Evolutionary conservation across 2,113 vertebrate genomes (phyloP).

Genomic region (Pipa parva): DNA sequence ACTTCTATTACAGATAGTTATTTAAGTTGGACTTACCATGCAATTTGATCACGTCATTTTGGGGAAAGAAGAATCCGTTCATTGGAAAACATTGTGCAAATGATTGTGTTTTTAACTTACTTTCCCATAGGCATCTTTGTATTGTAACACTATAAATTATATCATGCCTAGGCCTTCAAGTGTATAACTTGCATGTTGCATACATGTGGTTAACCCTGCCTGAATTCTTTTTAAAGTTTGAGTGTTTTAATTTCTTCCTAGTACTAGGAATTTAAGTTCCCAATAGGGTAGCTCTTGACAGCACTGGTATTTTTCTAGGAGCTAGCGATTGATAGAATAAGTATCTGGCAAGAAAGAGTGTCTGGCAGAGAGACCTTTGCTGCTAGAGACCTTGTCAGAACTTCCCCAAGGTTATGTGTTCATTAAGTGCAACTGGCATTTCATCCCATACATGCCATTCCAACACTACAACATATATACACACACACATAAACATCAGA

Average conservation of each 20-base stretch:
- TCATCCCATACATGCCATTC: slow-evolving; percentile 40
- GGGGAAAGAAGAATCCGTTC: too few species aligned
- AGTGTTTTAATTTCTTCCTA: neutral
- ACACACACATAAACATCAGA: slow-evolving; percentile 33
- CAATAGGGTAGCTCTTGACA: neutral
- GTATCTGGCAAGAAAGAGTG: slow-evolving; percentile 4
- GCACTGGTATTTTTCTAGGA: neutral
- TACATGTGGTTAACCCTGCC: neutral
- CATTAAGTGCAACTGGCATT: slow-evolving; percentile 41
- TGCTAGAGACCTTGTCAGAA: slow-evolving; percentile 32
- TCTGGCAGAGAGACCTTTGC: slow-evolving; percentile 11
- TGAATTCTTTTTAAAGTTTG: too few species aligned
- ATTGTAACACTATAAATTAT: too few species aligned
- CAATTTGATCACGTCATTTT: too few species aligned
- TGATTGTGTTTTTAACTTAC: too few species aligned
- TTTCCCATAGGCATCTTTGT: too few species aligned
- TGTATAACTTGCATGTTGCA: too few species aligned
- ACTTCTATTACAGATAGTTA: too few species aligned
- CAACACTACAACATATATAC: slow-evolving; percentile 33
- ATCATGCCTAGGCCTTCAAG: too few species aligned
- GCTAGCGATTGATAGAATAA: neutral
- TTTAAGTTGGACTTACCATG: too few species aligned
- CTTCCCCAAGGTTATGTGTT: slow-evolving; percentile 36
- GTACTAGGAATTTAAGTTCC: neutral
- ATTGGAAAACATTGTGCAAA: too few species aligned